Conservation (phyloP, 2,888 invertebrate genomes). For the Leucoma salicis region DNA sequence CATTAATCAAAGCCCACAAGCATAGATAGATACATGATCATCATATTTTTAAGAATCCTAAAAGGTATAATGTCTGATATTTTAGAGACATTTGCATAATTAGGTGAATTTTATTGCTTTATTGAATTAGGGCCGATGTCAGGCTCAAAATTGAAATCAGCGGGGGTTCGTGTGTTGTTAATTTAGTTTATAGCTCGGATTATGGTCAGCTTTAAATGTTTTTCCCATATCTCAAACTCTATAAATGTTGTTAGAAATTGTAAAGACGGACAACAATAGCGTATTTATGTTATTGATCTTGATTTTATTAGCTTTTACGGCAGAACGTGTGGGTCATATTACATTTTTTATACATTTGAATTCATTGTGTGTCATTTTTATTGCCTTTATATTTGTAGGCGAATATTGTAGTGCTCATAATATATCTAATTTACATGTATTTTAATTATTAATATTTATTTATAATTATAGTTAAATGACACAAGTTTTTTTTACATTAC, state of each 20-base stretch:
- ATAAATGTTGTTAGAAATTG: constrained; percentile 72
- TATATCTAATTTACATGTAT: constrained; percentile 32
- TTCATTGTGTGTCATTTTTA: constrained; percentile 33
- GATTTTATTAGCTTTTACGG: constrained; percentile 59
- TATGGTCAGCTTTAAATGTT: constrained; percentile 76
- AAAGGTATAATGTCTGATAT: constrained; percentile 72
- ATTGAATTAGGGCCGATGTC: constrained; percentile 82
- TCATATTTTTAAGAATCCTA: constrained; percentile 68
- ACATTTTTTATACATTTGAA: constrained; percentile 35
- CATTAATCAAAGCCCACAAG: constrained; percentile 69
- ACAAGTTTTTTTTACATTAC: constrained; percentile 17
- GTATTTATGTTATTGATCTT: constrained; percentile 72
- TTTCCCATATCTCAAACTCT: constrained; percentile 71
- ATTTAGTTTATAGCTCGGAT: constrained; percentile 81
- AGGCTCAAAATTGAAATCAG: constrained; percentile 80
- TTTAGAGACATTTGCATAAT: constrained; percentile 80
- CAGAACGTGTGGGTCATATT: constrained; percentile 35
- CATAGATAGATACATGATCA: constrained; percentile 63
- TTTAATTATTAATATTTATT: constrained; percentile 37
- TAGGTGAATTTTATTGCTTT: constrained; percentile 83
- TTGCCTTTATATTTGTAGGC: constrained; percentile 22
- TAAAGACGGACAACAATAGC: constrained; percentile 70
- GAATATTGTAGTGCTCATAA: constrained; percentile 26
- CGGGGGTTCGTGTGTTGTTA: constrained; percentile 79
- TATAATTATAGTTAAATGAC: constrained; percentile 25